Evolutionary conservation across 2,888 invertebrate genomes (phyloP), one percentile per base, ranked within the genome.

Genomic region (Lymantria dispar): DNA sequence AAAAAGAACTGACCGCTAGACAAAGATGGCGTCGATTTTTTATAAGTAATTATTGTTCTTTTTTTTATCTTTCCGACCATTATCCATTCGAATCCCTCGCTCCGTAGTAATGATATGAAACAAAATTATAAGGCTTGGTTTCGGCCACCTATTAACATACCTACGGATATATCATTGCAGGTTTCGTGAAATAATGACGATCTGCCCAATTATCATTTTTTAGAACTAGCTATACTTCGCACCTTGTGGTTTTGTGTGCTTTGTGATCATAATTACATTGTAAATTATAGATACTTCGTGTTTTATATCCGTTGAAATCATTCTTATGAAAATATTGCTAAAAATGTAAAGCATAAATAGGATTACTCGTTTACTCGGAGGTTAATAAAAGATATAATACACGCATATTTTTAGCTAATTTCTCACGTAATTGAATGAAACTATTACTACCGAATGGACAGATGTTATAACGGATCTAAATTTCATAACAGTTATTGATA

Each of bases 71-170:
- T 74, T 68, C 70, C 74, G 67, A 77, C 83, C 86, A 87, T 87
- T 87, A 88, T 80, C 74, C 71, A 68, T 68, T 76, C 74, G 73
- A 78, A 78, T 71, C 76, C 79, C 78, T 68, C 68, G 70, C 70
- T 72, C 76, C 71, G 72, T 60, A 74, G 77, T 89, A 89, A 90
- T 90, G 86, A 87, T 86, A 87, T 78, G 80, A 80, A 83, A 69
- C 78, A 70, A 89, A 90, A 90, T 90, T 90, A 90, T 74, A 87
- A 80, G 82, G 81, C 77, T 68, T 67, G 68, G 70, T 77, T 76
- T 76, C 66, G 74, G 76, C 66, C 74, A 69, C 70, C 80, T 84
- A 89, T 90, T 90, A 90, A 86, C 84, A 82, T 87, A 83, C 82
- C 86, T 87, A 85, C 81, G 64, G 64, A 69, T 69, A 78, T 85